A percentile compares a stretch with the other conserved stretches of the same genome.
phyloP scores from a whole-genome alignment of 2,113 vertebrate genomes.

The Phasianus colchicus region DNA sequence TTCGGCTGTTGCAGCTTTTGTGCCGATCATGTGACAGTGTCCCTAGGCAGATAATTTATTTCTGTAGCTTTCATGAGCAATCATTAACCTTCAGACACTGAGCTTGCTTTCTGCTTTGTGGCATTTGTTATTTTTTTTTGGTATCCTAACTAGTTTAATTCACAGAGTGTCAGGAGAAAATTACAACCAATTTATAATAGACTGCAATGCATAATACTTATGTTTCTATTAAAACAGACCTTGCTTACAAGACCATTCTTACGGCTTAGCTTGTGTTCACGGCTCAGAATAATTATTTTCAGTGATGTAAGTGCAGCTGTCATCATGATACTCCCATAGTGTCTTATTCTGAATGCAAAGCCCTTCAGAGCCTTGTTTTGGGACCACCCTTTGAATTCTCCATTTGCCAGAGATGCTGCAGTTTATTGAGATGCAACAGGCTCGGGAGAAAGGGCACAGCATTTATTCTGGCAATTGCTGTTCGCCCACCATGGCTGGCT shows the following conservation, averaged over 20 bases:
- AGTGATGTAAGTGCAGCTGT: slow-evolving; percentile 72
- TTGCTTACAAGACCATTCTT: slow-evolving; percentile 73
- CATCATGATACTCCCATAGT: slow-evolving; percentile 58
- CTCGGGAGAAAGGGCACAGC: slow-evolving; percentile 53
- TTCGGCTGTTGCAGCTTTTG: slow-evolving; percentile 89
- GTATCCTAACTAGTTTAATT: slow-evolving; percentile 85
- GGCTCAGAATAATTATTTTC: slow-evolving; percentile 74
- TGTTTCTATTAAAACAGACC: slow-evolving; percentile 77
- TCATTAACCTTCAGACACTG: slow-evolving; percentile 88
- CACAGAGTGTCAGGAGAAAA: slow-evolving; percentile 83
- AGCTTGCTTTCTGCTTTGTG: slow-evolving; percentile 85
- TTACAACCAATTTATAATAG: slow-evolving; percentile 83
- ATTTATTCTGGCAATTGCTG: slow-evolving; percentile 47
- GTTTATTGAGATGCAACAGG: slow-evolving; percentile 74
- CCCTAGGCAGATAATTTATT: slow-evolving; percentile 91
- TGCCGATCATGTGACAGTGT: slow-evolving; percentile 86
- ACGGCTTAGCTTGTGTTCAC: slow-evolving; percentile 58
- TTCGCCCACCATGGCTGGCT: slow-evolving; percentile 29
- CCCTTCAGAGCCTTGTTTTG: slow-evolving; percentile 43
- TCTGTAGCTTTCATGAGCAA: slow-evolving; percentile 89
- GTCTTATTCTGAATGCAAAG: slow-evolving; percentile 64
- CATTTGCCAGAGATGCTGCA: slow-evolving; percentile 13
- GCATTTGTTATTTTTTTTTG: slow-evolving; percentile 76
- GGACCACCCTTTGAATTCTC: slow-evolving; percentile 60
- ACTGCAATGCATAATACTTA: slow-evolving; percentile 76